Evolutionary conservation across 2,113 vertebrate genomes (phyloP), one percentile per base, ranked within the genome.

Genomic region (Psettodes erumei): DNA sequence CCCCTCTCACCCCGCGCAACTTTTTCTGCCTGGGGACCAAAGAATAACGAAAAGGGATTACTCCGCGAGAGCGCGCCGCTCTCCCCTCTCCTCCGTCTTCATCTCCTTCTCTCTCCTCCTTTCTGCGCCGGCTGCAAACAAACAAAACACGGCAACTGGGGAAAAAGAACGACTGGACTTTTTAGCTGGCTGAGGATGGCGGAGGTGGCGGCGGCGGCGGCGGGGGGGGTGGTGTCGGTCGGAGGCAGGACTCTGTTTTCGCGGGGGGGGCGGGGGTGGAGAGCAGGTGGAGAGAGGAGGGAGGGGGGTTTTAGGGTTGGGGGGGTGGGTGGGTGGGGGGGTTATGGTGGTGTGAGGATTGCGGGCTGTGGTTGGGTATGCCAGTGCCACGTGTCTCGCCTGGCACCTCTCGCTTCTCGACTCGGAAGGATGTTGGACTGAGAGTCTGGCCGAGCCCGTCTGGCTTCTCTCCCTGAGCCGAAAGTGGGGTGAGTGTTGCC

Each of bases 331-430:
- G 43, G 66, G 69, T 65, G 59, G 73, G 58, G 23, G 50, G 81
- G 86, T 45, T 74, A 87, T 83, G 85, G 88, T 93, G 93, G 91
- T 90, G 92, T 93, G 92, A 93, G 92, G 90, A 91, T 88, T 90
- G 88, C 90, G 85, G 90, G 90, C 91, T 91, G 90, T 94, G 93
- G 93, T 94, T 94, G 93, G 93, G 91, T 92, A 90, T 89, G 88
- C 84, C 90, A 88, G 86, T 94, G 93, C 93, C 93, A 94, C 93
- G 93, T 94, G 92, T 88, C 90, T 86, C 27, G 86, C 85, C 89
- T 92, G 91, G 91, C 90, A 91, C 91, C 92, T 92, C 91, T 91
- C 64, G 88, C 89, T 81, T 86, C 80, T 90, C 79, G 75, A 77
- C 89, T 91, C 79, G 73, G n/a, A 88, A 91, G 90, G 90, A 91